phyloP scores from a whole-genome alignment of 2,888 invertebrate genomes.

The Graphium colonna region DNA sequence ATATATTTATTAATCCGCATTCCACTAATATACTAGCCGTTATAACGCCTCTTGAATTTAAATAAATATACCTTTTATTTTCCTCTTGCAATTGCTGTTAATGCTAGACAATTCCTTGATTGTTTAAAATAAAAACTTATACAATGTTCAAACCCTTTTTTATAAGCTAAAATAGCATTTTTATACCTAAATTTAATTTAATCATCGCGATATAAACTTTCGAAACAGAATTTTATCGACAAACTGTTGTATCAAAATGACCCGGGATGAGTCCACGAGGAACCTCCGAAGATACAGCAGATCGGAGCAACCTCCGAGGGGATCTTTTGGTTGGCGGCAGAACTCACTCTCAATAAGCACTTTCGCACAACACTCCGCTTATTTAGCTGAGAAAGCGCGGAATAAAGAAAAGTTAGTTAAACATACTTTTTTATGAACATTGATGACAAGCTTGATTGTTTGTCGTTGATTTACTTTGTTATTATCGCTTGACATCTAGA shows the following conservation, averaged over 20 bases:
- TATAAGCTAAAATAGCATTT: too few species aligned
- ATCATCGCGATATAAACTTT: neutral
- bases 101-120: too few species aligned
- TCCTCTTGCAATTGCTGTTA: too few species aligned
- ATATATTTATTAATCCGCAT: too few species aligned
- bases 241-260: conserved; percentile 67
- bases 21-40: too few species aligned
- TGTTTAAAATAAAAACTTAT: too few species aligned
- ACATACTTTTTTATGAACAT: neutral
- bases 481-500: too few species aligned
- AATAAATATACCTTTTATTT: too few species aligned
- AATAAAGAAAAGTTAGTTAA: conserved; percentile 46
- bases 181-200: neutral
- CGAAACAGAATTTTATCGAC: conserved; percentile 31
- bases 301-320: conserved; percentile 39
- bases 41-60: too few species aligned
- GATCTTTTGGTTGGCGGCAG: conserved; percentile 50
- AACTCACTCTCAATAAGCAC: conserved; percentile 63
- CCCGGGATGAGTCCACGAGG: conserved; percentile 66
- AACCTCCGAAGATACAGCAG: conserved; percentile 40
- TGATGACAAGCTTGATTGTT: neutral
- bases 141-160: too few species aligned
- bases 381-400: conserved; percentile 49
- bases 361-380: conserved; percentile 54
- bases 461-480: too few species aligned